Conservation (phyloP, 1,140 invertebrate species). For the Kradibia gibbosae region DNA sequence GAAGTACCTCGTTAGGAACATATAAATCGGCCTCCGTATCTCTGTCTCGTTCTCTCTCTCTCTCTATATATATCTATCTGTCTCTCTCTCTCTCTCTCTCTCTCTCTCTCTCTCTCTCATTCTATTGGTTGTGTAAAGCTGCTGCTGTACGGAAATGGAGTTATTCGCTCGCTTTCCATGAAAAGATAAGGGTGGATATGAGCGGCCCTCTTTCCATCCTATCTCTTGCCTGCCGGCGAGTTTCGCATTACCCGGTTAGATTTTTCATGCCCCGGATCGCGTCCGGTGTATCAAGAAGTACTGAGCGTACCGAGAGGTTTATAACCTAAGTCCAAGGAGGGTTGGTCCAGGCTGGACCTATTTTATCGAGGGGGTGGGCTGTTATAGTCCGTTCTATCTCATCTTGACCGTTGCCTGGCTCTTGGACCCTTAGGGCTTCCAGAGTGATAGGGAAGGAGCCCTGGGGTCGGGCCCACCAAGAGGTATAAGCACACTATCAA, state of each 20-base stretch:
- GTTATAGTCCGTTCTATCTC: conserved; percentile 73
- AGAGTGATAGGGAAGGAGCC: conserved; percentile 2
- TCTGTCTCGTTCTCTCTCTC: no score
- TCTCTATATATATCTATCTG: no score
- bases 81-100: no score
- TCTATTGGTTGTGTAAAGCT: conserved; percentile 54
- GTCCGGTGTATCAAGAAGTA: conserved; percentile 68
- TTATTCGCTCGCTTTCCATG: conserved; percentile 65
- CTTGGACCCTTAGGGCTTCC: background rate
- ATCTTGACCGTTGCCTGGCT: conserved; percentile 59
- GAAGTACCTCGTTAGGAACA: conserved; percentile 65
- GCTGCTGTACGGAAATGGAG: conserved; percentile 71
- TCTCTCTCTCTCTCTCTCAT: no score
- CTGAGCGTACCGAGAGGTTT: conserved; percentile 20
- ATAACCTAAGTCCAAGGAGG: conserved; percentile 57
- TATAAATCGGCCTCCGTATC: conserved; percentile 65
- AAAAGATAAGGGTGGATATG: conserved; percentile 66
- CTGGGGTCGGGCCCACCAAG: conserved; percentile 6
- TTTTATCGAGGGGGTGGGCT: conserved; percentile 67
- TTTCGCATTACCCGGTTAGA: conserved; percentile 45
- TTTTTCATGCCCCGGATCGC: conserved; percentile 61
- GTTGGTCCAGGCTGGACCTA: conserved; percentile 62
- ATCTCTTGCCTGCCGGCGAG: conserved; percentile 13
- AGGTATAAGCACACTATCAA: background rate
- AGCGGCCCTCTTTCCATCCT: background rate